Conservation (phyloP, 1,140 invertebrate genomes). For the Globodera ellingtonae region DNA sequence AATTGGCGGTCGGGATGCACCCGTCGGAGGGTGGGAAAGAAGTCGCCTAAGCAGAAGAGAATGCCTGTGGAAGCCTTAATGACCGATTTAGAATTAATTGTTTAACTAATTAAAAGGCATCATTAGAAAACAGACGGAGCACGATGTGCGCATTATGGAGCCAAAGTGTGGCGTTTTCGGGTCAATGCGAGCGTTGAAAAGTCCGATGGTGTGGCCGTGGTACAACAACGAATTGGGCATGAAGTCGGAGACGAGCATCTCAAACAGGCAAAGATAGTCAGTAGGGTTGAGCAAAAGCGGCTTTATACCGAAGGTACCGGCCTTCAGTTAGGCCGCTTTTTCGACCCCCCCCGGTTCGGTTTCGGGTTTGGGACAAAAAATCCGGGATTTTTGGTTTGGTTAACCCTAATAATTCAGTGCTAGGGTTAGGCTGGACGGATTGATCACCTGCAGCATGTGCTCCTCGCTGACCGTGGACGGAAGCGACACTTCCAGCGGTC, state of each 20-base stretch:
- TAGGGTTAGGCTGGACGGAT: too few relatives aligned
- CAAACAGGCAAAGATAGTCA: conserved; percentile 48
- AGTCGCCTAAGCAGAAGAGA: conserved; percentile 62
- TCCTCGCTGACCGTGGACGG: conserved; percentile 50
- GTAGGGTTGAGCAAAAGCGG: neutral
- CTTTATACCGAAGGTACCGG: conserved; percentile 3
- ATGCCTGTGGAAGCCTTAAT: conserved; percentile 53
- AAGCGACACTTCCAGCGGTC: conserved; percentile 44
- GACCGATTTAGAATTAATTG: neutral
- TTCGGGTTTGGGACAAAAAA: conserved; percentile 25
- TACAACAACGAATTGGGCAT: conserved; percentile 62
- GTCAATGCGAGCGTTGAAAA: conserved; percentile 63
- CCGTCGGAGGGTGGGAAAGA: conserved; percentile 59
- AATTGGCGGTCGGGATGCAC: conserved; percentile 48
- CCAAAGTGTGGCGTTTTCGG: conserved; percentile 62
- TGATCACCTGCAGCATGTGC: conserved; percentile 58
- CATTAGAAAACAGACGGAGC: conserved; percentile 7
- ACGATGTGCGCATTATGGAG: conserved; percentile 60
- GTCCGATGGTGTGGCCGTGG: conserved; percentile 60
- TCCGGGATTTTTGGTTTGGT: neutral
- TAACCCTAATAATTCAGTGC: too few relatives aligned
- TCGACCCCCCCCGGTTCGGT: too few relatives aligned
- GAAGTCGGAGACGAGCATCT: conserved; percentile 62
- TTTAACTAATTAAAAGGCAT: neutral
- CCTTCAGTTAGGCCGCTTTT: too few relatives aligned